Conservation (phyloP, 2,797 vertebrate genomes). For the Podarcis siculus region DNA sequence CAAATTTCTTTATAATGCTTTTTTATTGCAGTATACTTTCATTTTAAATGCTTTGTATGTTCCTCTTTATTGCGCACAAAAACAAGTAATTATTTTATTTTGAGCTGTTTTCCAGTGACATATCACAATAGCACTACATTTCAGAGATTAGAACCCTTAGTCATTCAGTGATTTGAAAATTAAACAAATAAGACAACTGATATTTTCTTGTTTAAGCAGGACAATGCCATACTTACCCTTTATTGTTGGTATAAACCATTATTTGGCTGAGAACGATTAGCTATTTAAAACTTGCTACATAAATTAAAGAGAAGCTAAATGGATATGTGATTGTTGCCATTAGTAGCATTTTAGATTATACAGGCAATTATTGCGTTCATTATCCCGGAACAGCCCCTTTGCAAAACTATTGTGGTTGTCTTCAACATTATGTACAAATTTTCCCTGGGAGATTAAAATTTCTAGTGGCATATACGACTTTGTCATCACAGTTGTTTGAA, state of each 20-base stretch:
- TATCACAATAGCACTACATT: conserved; percentile 1
- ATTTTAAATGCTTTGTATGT: not conserved
- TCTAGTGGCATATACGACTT: conserved; percentile 78
- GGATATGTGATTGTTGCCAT: conserved; percentile 79
- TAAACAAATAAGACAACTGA: conserved; percentile 32
- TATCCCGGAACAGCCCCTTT: conserved; percentile 74
- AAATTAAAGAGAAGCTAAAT: conserved; percentile 84
- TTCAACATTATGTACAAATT: conserved; percentile 74
- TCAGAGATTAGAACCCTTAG: conserved; percentile 16
- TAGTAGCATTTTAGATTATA: conserved; percentile 83
- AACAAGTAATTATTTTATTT: not conserved
- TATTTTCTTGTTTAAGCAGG: conserved; percentile 57
- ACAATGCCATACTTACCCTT: conserved; percentile 66
- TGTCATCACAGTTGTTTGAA: conserved; percentile 73
- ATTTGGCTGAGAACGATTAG: conserved; percentile 78
- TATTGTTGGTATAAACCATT: conserved; percentile 74
- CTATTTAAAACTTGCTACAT: conserved; percentile 81
- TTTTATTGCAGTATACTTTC: not conserved
- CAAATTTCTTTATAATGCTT: not conserved
- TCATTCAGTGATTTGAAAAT: conserved; percentile 34
- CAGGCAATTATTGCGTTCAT: conserved; percentile 82
- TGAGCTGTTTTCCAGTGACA: conserved; percentile 22
- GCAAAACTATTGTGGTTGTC: conserved; percentile 72
- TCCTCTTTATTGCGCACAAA: conserved; percentile 5
- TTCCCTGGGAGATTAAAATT: conserved; percentile 81